Conservation (phyloP, 2,113 vertebrate genomes). For the Lynx canadensis region DNA sequence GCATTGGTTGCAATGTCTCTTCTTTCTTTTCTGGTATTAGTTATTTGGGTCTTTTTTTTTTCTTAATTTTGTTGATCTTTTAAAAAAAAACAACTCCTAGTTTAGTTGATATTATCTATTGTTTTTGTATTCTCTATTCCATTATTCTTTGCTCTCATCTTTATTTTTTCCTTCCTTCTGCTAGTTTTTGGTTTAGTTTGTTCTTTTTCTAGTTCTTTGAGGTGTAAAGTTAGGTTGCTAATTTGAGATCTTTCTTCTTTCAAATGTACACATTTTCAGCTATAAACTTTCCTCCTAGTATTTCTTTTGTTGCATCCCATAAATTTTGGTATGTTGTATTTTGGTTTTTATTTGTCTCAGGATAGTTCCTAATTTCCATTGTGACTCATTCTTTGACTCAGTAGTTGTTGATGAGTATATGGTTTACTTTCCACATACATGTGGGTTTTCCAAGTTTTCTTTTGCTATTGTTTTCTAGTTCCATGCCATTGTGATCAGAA, state of each 20-base stretch:
- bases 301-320: neutral
- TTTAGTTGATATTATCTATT: neutral
- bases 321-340: neutral
- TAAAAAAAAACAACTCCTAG: neutral
- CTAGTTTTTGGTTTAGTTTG: neutral
- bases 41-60: neutral
- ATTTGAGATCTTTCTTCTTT: neutral
- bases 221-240: neutral
- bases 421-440: neutral
- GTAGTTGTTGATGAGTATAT: neutral
- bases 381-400: neutral
- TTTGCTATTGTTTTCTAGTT: neutral
- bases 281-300: neutral
- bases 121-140: neutral
- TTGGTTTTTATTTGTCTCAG: constrained; percentile 24
- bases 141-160: neutral
- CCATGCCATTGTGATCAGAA: neutral
- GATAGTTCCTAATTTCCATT: neutral
- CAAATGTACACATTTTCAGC: neutral
- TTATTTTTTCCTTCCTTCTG: constrained; percentile 16
- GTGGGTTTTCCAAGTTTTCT: neutral
- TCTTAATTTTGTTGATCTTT: neutral
- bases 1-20: neutral
- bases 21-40: neutral
- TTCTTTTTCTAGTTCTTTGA: neutral